These are phyloP conservation scores for Papilio polytes DNA, from an alignment of 1,140 invertebrate genomes.

Conservation along the genomic window DNA sequence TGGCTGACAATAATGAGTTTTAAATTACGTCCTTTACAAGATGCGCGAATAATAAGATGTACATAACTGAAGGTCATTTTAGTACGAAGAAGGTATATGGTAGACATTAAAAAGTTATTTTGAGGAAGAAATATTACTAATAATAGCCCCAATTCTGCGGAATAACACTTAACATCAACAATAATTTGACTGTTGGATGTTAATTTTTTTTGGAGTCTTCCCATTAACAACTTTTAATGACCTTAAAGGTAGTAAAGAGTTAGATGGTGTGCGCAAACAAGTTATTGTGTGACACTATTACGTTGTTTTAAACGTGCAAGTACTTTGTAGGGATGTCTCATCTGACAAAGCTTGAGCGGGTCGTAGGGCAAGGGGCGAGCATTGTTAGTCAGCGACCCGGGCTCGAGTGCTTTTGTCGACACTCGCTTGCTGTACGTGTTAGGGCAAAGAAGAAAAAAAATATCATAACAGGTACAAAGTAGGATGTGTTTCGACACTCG, in stretches of 20 bases:
- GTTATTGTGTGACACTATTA: slow-evolving; percentile 9
- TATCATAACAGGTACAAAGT: slow-evolving; percentile 33
- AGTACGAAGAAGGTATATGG: no score
- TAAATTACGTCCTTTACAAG: slow-evolving; percentile 11
- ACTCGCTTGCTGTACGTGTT: slow-evolving; percentile 41
- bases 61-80: neutral
- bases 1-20: slow-evolving; percentile 14
- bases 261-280: neutral
- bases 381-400: slow-evolving; percentile 77
- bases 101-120: no score
- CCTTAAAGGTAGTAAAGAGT: no score
- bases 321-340: slow-evolving; percentile 49
- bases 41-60: neutral
- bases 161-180: no score
- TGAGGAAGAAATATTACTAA: no score
- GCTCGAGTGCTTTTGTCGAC: slow-evolving; percentile 73
- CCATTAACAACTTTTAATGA: no score
- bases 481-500: slow-evolving; percentile 32
- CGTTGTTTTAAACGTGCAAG: slow-evolving; percentile 13
- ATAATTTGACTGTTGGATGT: no score
- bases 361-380: slow-evolving; percentile 70
- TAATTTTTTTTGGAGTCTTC: no score
- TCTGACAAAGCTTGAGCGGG: slow-evolving; percentile 72
- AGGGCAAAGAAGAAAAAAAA: slow-evolving; percentile 44
- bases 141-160: no score